Conservation (phyloP, 2,888 invertebrate genomes). For the Saturnia japonica region DNA sequence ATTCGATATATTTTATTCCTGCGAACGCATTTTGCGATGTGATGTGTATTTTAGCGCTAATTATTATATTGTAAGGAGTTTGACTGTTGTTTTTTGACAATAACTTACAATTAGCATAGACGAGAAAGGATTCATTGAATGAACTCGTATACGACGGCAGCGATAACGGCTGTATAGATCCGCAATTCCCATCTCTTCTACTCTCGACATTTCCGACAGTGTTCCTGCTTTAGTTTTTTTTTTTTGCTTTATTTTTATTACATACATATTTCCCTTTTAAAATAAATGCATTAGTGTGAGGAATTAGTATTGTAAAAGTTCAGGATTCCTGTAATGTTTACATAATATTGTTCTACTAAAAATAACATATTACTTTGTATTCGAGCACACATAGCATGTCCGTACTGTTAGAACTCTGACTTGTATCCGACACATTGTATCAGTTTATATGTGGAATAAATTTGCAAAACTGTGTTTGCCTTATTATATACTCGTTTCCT, state of each 20-base stretch:
- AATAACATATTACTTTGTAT: slow-evolving; percentile 70
- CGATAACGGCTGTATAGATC: slow-evolving; percentile 70
- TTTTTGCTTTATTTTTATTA: slow-evolving; percentile 79
- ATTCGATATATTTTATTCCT: slow-evolving; percentile 90
- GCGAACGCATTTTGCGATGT: slow-evolving; percentile 90
- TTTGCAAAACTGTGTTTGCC: slow-evolving; percentile 83
- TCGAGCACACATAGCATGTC: slow-evolving; percentile 72
- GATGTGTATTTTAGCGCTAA: slow-evolving; percentile 84
- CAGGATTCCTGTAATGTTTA: slow-evolving; percentile 78
- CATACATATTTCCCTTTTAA: slow-evolving; percentile 70
- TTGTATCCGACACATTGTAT: slow-evolving; percentile 77
- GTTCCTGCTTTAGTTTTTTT: slow-evolving; percentile 81
- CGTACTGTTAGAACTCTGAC: slow-evolving; percentile 79
- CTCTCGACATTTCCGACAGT: slow-evolving; percentile 81
- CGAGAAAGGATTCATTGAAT: slow-evolving; percentile 70
- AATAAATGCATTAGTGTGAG: slow-evolving; percentile 79
- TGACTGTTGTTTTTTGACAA: slow-evolving; percentile 82
- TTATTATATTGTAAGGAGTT: slow-evolving; percentile 82
- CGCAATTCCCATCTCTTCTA: slow-evolving; percentile 58
- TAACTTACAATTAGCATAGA: slow-evolving; percentile 81
- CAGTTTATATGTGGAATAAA: slow-evolving; percentile 81
- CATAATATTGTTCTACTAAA: slow-evolving; percentile 70
- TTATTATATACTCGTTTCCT: slow-evolving; percentile 71
- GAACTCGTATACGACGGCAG: slow-evolving; percentile 63
- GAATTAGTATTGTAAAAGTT: slow-evolving; percentile 78